Evolutionary conservation across 2,113 vertebrate species (phyloP), one percentile per base, ranked within the genome.

Genomic region (Anarrhichthys ocellatus): DNA sequence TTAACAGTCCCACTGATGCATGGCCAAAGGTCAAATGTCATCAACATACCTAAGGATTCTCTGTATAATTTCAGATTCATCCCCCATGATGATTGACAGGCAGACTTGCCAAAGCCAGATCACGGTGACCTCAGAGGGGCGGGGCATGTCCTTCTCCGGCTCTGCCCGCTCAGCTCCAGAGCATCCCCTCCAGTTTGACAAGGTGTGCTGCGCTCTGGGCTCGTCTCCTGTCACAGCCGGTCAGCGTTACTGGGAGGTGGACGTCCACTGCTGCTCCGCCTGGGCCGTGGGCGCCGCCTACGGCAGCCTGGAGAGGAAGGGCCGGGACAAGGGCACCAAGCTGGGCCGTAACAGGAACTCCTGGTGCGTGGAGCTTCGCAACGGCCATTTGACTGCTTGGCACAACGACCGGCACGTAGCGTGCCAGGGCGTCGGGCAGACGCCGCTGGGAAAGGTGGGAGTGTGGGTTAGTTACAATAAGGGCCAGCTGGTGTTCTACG

Each of bases 231-330:
- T 95, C 24, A 66, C 79, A 0, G 71, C 78, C 1, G 91, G 92
- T 0, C 89, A 86, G 78, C 63, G 88, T 22, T 96, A 89, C 90
- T 96, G 94, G 94, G 95, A 96, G 70, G 92, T 94, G 0, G 42
- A 95, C 13, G 92, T 95, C 20, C 88, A 67, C 42, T 94, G 93
- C 87, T 94, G 94, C 84, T 29, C 83, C 0, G 74, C 87, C 32
- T 96, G 95, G 95, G 92, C 92, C 0, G 91, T 95, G 90, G 95
- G 95, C 5, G 91, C 92, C 50, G 86, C 94, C 48, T 95, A 94
- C 14, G 85, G 65, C 44, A 85, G 77, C 79, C 71, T 96, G 59
- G 78, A 88, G 66, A 89, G 94, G 73, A 96, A 94, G 77, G 95
- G 95, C 20, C 65, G 72, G 18, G 92, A 94, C 73, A 94, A 94